Conservation (phyloP, 30 jellyfish, hydroid and myxozoan species). For the Pelagia noctiluca region DNA sequence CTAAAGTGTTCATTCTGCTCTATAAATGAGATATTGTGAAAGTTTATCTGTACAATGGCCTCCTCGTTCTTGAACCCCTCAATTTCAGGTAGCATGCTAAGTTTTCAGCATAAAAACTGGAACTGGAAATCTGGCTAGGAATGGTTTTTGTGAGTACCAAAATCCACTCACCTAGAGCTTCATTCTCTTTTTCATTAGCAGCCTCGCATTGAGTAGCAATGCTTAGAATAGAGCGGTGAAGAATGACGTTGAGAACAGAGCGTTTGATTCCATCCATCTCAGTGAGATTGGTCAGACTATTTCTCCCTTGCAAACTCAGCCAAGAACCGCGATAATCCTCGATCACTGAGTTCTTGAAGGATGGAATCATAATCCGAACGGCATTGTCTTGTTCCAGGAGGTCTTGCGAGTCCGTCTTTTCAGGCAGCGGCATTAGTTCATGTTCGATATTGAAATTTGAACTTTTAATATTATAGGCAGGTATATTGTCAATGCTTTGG, state of each 20-base stretch:
- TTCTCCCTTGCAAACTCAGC: background rate
- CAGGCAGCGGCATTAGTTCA: background rate
- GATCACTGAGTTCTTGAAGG: background rate
- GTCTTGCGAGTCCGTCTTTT: background rate
- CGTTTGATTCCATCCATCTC: slow-evolving; percentile 49
- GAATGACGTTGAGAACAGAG: slow-evolving; percentile 46
- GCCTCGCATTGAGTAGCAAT: slow-evolving; percentile 14
- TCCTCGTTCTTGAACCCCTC: no score
- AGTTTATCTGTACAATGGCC: background rate
- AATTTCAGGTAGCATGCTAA: no score
- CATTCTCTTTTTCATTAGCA: background rate
- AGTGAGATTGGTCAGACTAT: slow-evolving; percentile 11
- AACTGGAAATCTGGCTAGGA: background rate
- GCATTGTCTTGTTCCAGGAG: background rate
- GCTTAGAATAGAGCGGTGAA: slow-evolving; percentile 55
- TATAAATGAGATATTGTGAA: background rate
- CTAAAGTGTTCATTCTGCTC: no score
- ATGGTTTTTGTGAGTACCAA: background rate
- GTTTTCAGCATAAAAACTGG: no score
- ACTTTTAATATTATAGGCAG: no score
- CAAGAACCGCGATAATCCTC: background rate
- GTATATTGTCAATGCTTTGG: no score
- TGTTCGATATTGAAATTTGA: no score
- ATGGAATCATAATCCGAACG: background rate
- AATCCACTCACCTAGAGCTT: background rate